Conservation (phyloP, 2,888 invertebrate genomes). For the Sphinx pinastri region DNA sequence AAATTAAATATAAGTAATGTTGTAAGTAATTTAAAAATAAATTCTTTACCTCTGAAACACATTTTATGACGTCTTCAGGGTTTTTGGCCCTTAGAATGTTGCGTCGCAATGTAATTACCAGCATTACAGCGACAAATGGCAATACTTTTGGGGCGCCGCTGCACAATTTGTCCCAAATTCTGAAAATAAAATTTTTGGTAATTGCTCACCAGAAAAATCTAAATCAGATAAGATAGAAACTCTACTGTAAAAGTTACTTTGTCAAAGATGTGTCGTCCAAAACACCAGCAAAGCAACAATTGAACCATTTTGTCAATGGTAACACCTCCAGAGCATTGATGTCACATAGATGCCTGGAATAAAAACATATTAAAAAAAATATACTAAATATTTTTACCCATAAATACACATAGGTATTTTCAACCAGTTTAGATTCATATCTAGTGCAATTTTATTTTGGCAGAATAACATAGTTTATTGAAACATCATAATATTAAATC, state of each 20-base stretch:
- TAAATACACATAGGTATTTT: no score
- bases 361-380: conserved; percentile 29
- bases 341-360: conserved; percentile 85
- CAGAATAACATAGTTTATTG: no score
- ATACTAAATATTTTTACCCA: background rate
- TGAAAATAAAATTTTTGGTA: conserved; percentile 61
- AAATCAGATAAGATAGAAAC: background rate
- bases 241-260: conserved; percentile 79
- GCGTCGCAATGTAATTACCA: conserved; percentile 88
- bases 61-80: conserved; percentile 85
- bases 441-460: no score
- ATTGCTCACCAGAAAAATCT: background rate
- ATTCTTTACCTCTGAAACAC: conserved; percentile 83
- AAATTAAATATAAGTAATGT: no score
- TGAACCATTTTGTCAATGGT: conserved; percentile 91
- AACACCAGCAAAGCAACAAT: conserved; percentile 92
- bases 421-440: no score
- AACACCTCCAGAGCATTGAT: conserved; percentile 86
- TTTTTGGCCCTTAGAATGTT: conserved; percentile 86
- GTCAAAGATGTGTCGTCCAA: conserved; percentile 90
- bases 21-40: no score
- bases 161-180: conserved; percentile 95
- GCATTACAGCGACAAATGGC: conserved; percentile 89
- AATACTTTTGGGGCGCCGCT: conserved; percentile 93
- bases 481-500: no score